Evolutionary conservation across 2,888 invertebrate genomes (phyloP), one percentile per base, ranked within the genome.

Genomic region (Cenopis cana): DNA sequence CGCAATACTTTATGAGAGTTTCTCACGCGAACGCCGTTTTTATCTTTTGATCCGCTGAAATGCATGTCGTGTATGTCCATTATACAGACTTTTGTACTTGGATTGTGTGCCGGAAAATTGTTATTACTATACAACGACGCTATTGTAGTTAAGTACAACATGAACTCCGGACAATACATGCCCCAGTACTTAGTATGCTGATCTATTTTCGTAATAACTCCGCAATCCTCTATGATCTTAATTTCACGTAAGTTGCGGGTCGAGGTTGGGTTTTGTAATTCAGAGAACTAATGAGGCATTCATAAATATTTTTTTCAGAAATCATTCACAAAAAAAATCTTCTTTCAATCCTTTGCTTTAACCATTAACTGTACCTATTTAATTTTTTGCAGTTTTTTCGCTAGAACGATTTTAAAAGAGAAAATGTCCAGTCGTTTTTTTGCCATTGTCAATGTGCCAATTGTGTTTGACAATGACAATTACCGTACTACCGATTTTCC

Each of bases 81-180:
- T 57, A 36, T 52, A 65, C 65, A 41, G 59, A 55, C 59, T 82
- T 86, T 89, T 89, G 88, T 89, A 78, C 82, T 85, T 75, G 75
- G 61, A 75, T 61, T 77, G 81, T 81, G 84, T 81, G 85, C 88
- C 89, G 89, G 90, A 90, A 90, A 85, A 88, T 85, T 81, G 82
- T 86, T 85, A 89, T 89, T 89, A 89, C 73, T 65, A 67, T 61
- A 46, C 38, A 57, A 49, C 61, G 68, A 56, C 33, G 50, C 65
- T 50, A 69, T 65, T 78, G 81, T 81, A 85, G 86, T 84, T 84
- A 85, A 84, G 83, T 82, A 79, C 81, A 83, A 80, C 81, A 81
- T 41, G 61, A 18, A 50, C 38, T 24, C 20, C 24, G 50, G 50
- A 67, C 67, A 67, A 59, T 59, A 50, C 49, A 50, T 49, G 59